These are phyloP conservation scores for Atta texana DNA, from an alignment of 1,140 invertebrate species.

Conservation along the genomic window DNA sequence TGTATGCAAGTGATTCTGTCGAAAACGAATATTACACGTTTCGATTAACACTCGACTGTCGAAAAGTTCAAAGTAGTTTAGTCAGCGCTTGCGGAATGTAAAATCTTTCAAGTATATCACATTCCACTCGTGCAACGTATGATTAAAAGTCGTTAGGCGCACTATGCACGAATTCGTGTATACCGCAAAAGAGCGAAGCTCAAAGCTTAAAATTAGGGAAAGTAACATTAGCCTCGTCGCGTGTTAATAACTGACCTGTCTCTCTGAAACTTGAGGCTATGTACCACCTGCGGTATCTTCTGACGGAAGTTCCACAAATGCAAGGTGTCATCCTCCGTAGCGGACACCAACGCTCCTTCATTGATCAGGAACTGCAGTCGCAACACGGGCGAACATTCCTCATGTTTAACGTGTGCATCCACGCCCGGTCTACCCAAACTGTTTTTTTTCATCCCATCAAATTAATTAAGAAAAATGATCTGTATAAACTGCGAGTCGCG, in stretches of 20 bases:
- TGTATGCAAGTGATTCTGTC: conserved; percentile 96
- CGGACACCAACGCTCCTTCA: conserved; percentile 97
- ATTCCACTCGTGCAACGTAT: conserved; percentile 2
- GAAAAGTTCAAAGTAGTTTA: conserved; percentile 2
- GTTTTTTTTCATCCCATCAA: conserved; percentile 54
- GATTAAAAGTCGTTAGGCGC: not conserved
- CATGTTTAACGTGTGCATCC: conserved; percentile 96
- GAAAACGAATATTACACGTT: conserved; percentile 49
- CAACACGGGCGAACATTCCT: conserved; percentile 92
- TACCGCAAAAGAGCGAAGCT: conserved; percentile 23
- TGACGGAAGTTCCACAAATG: conserved; percentile 99
- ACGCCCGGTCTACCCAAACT: conserved; percentile 98
- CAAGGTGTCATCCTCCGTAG: conserved; percentile 97
- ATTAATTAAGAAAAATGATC: conserved; percentile 77
- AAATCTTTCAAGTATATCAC: conserved; percentile 22
- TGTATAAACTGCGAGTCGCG: not conserved
- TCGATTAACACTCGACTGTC: conserved; percentile 2
- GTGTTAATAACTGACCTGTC: conserved; percentile 91
- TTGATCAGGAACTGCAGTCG: conserved; percentile 98
- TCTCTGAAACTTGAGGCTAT: conserved; percentile 98
- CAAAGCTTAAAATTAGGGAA: conserved; percentile 24
- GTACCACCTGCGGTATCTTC: conserved; percentile 97
- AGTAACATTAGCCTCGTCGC: not conserved
- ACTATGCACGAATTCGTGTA: not conserved
- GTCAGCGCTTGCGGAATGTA: conserved; percentile 19